A percentile compares a stretch with the other conserved stretches of the same genome.
These are phyloP conservation scores for Podarcis lilfordi DNA, from an alignment of 2,797 vertebrate species.

Conservation along the genomic window DNA sequence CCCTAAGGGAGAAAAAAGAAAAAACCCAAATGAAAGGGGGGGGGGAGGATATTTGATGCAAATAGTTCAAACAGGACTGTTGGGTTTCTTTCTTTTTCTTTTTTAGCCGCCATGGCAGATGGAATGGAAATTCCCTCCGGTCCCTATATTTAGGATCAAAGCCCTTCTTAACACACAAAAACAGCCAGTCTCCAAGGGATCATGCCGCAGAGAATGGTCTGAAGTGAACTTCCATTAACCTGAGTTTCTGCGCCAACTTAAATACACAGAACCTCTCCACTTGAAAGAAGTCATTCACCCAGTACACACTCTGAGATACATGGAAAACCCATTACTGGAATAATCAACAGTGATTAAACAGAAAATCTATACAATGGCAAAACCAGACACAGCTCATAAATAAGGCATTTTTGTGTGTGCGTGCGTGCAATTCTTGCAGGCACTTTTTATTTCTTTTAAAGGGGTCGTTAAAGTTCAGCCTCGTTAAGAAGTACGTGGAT, in stretches of 20 bases:
- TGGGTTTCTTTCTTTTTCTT: no score
- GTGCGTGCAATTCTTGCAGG: slow-evolving; percentile 46
- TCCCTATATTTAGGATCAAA: slow-evolving; percentile 81
- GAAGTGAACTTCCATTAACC: slow-evolving; percentile 79
- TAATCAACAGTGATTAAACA: slow-evolving; percentile 79
- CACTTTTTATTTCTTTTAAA: slow-evolving; percentile 58
- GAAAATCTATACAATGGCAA: slow-evolving; percentile 78
- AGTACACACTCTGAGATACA: slow-evolving; percentile 71
- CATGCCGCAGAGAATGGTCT: slow-evolving; percentile 75
- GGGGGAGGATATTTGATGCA: slow-evolving; percentile 22
- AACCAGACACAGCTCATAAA: slow-evolving; percentile 78
- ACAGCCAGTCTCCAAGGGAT: slow-evolving; percentile 72
- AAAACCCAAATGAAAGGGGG: neutral
- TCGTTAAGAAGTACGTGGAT: slow-evolving; percentile 35
- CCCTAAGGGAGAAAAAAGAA: slow-evolving; percentile 44
- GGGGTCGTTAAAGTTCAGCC: slow-evolving; percentile 60
- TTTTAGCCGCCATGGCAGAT: slow-evolving; percentile 62
- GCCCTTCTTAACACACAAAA: slow-evolving; percentile 75
- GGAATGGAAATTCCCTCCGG: slow-evolving; percentile 72
- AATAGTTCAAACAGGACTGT: slow-evolving; percentile 68
- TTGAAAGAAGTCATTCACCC: slow-evolving; percentile 76
- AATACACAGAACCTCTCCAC: slow-evolving; percentile 75
- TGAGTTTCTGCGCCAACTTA: slow-evolving; percentile 79
- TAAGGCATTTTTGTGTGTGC: neutral
- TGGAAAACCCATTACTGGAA: slow-evolving; percentile 84